A percentile compares a stretch with the other conserved stretches of the same genome.
Conservation (phyloP, 2,113 vertebrate genomes). For the Eptatretus burgeri region DNA sequence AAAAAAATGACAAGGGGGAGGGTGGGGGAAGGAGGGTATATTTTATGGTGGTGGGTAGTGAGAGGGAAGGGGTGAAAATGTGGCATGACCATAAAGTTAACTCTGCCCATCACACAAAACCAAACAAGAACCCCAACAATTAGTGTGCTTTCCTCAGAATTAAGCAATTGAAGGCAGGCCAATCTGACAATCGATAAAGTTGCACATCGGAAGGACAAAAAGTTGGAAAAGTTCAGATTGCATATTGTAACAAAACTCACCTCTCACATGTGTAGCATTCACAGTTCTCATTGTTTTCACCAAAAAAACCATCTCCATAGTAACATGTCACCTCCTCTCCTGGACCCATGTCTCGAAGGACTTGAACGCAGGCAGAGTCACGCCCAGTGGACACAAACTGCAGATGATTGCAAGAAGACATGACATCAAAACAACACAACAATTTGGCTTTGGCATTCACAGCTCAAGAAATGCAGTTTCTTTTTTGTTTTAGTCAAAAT, state of each 20-base stretch:
- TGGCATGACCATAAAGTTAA: no score
- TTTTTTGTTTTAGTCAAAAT: no score
- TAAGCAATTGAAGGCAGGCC: background rate
- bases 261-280: constrained; percentile 71
- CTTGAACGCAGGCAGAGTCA: constrained; percentile 48
- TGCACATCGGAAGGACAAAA: no score
- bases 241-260: constrained; percentile 15
- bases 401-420: background rate
- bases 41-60: no score
- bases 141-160: background rate
- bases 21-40: no score
- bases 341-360: constrained; percentile 43
- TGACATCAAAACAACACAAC: constrained; percentile 6
- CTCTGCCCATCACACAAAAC: no score
- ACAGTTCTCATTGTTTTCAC: constrained; percentile 62
- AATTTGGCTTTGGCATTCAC: no score
- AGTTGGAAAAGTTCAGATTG: background rate
- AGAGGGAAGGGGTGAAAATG: no score
- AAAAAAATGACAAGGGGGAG: no score
- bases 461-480: no score
- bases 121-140: background rate
- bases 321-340: constrained; percentile 72
- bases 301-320: constrained; percentile 67
- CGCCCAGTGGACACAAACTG: constrained; percentile 46
- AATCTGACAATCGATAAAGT: no score